Percentiles rank a stretch among this genome's conserved stretches.
Evolutionary conservation across 2,888 invertebrate species (phyloP).

Genomic region (Epistrophe grossulariae): DNA sequence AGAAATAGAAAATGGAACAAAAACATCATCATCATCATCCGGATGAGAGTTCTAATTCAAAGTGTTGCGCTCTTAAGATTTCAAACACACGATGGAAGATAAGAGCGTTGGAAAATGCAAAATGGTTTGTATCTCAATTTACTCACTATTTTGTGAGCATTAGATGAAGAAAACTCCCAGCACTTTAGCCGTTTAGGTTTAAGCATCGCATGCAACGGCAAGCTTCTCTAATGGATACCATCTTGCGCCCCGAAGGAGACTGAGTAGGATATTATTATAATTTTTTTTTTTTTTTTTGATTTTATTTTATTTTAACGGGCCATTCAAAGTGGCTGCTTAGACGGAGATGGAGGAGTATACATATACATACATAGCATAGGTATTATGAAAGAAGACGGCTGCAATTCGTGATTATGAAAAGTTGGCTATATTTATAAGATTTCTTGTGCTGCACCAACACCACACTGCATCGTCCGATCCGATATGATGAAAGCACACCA

Average conservation of each 20-base stretch:
- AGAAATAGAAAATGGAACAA: conserved; percentile 31
- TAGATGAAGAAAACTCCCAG: conserved; percentile 69
- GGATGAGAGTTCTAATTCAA: conserved; percentile 54
- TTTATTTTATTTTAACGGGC: conserved; percentile 31
- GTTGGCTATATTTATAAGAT: conserved; percentile 49
- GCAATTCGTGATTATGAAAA: conserved; percentile 64
- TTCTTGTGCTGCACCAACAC: not conserved
- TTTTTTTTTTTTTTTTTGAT: not conserved
- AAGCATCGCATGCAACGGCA: conserved; percentile 51
- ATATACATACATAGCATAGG: not conserved
- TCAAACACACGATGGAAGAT: conserved; percentile 59
- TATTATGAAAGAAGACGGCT: conserved; percentile 60
- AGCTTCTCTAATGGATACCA: conserved; percentile 52
- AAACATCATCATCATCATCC: conserved; percentile 22
- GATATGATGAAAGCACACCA: conserved; percentile 1
- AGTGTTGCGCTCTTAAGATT: conserved; percentile 68
- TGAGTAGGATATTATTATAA: conserved; percentile 27
- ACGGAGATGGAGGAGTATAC: not conserved
- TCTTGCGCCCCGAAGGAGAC: conserved; percentile 53
- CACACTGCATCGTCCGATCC: no score
- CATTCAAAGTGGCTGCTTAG: conserved; percentile 67
- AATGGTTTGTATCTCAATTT: conserved; percentile 73
- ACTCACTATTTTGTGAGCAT: conserved; percentile 69
- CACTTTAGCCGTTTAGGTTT: conserved; percentile 53
- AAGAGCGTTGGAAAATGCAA: conserved; percentile 62